Conservation (phyloP, 1,140 invertebrate genomes). For the Mercenaria mercenaria region DNA sequence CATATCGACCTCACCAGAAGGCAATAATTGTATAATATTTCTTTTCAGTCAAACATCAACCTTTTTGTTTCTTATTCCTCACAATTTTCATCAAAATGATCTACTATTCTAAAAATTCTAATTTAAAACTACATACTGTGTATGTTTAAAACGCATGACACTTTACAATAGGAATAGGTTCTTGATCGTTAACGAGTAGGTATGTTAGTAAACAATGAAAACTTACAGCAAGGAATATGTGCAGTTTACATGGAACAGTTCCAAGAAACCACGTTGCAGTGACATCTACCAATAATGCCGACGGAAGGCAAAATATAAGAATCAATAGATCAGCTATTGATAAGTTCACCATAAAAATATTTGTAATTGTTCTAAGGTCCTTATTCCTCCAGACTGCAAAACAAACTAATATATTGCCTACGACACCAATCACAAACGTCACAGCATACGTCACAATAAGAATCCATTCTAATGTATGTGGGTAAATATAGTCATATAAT, state of each 20-base stretch:
- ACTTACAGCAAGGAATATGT: constrained; percentile 93
- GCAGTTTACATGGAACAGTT: constrained; percentile 91
- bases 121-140: no score
- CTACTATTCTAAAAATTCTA: no score
- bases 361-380: constrained; percentile 94
- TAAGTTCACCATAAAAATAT: constrained; percentile 96
- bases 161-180: no score
- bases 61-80: no score
- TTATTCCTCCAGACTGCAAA: constrained; percentile 93
- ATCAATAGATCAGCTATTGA: constrained; percentile 96
- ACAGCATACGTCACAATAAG: constrained; percentile 87
- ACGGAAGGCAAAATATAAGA: constrained; percentile 93
- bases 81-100: no score
- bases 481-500: constrained; percentile 41
- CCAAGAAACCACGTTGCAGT: constrained; percentile 85
- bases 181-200: no score
- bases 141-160: no score
- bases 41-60: no score
- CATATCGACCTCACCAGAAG: no score
- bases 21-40: no score
- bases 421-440: constrained; percentile 91
- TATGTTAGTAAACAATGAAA: no score
- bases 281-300: constrained; percentile 93
- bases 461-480: constrained; percentile 39
- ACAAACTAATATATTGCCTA: constrained; percentile 95